Conservation (phyloP, 1,140 invertebrate genomes). For the Hormaphis cornu region DNA sequence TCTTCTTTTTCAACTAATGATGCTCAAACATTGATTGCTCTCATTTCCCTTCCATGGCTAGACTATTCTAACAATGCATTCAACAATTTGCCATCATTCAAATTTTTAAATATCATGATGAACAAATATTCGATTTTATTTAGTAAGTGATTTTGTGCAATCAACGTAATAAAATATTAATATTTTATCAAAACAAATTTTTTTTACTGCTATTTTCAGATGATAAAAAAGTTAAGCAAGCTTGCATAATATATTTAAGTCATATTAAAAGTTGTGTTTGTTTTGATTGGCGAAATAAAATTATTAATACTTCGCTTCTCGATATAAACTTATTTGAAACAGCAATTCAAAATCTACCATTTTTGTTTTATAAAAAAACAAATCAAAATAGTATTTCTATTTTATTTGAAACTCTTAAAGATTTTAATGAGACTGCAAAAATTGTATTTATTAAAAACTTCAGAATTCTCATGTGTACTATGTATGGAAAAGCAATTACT, state of each 20-base stretch:
- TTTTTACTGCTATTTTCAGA: not conserved
- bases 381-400: conserved; percentile 1
- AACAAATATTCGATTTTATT: not conserved
- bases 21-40: conserved; percentile 3
- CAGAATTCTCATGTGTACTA: conserved; percentile 4
- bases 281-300: not conserved
- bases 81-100: not conserved
- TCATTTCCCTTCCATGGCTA: conserved; percentile 1
- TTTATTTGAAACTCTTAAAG: conserved; percentile 8
- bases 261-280: not conserved
- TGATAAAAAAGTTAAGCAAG: not conserved
- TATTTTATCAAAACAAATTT: not conserved
- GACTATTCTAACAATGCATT: not conserved
- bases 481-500: conserved; percentile 11
- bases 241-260: conserved; percentile 6
- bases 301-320: not conserved
- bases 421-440: conserved; percentile 8
- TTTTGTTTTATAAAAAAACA: conserved; percentile 18
- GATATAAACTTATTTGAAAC: not conserved
- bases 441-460: conserved; percentile 1
- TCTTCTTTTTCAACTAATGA: not conserved
- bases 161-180: not conserved
- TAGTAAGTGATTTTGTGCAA: not conserved
- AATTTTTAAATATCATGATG: conserved; percentile 1
- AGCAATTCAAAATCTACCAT: not conserved